phyloP scores from a whole-genome alignment of 2,888 invertebrate species.

The Drosophila affinis region DNA sequence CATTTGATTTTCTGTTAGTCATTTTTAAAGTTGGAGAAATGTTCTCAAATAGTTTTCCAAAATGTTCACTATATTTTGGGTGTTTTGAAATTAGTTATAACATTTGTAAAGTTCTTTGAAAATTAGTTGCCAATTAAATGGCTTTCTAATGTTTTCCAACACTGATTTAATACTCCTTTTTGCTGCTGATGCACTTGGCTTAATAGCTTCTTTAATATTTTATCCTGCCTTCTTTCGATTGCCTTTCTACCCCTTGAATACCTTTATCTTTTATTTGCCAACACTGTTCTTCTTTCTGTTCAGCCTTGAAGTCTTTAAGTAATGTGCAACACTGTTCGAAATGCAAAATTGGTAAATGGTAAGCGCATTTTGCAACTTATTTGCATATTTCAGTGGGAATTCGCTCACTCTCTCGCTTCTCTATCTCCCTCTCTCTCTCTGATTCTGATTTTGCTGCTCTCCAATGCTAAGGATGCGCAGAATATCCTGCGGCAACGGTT shows the following conservation, averaged over 20 bases:
- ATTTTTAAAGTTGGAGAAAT: not conserved
- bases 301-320: slow-evolving; percentile 3
- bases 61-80: too few species aligned
- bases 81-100: not conserved
- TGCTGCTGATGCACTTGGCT: not conserved
- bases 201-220: not conserved
- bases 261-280: not conserved
- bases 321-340: slow-evolving; percentile 34
- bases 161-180: not conserved
- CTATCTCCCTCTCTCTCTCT: slow-evolving; percentile 2
- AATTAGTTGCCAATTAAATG: too few species aligned
- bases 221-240: too few species aligned
- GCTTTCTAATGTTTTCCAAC: not conserved
- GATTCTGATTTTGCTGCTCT: slow-evolving; percentile 15
- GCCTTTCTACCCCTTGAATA: not conserved
- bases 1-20: not conserved
- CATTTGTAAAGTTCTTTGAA: not conserved
- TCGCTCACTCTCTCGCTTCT: slow-evolving; percentile 1
- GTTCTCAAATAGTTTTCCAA: too few species aligned
- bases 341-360: slow-evolving; percentile 33
- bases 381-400: slow-evolving; percentile 69
- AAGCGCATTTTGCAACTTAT: slow-evolving; percentile 68
- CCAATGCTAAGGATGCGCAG: slow-evolving; percentile 72
- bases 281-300: not conserved
- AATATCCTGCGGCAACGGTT: slow-evolving; percentile 71